Evolutionary conservation across 2,888 invertebrate species (phyloP), one percentile per base, ranked within the genome.

Genomic region (Rosalia funebris): DNA sequence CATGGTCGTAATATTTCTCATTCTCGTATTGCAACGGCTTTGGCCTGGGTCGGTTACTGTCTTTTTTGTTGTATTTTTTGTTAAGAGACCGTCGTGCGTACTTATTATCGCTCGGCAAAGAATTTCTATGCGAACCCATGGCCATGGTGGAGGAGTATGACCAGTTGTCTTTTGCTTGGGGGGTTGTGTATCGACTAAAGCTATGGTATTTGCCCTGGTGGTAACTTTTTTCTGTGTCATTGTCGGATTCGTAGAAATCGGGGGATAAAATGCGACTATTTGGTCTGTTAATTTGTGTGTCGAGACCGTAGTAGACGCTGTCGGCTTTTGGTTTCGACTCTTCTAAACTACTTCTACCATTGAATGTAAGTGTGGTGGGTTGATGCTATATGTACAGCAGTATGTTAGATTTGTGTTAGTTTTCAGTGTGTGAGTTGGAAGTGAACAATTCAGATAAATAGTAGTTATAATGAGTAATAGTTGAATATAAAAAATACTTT

Each of bases 1-100:
- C 83, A 69, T 87, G 86, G 73, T 88, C 85, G 70, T 87, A 83
- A 77, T 87, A 88, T 60, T 85, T 84, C 75, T 87, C 86, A 71
- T 86, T 81, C 55, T 85, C 86, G 69, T 84, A 83, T 72, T 86
- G 87, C 61, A 87, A 74, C 9, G 87, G 86, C 73, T 84, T 86
- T 31, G 87, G 87, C 75, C 87, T 82, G 7, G 82, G 78, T 63
- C 53, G 31, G 31, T 0, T 42, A 17, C 80, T 83, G 25, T 66
- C 83, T 54, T 71, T 69, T 60, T 75, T 74, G 57, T 64, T 66
- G 58, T 66, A 71, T 67, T 70, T 74, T 57, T 68, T 70, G 48
- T 68, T 72, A 57, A 68, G 70, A 45, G 73, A 72, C 56, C 73
- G 66, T 36, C 71, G 70, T 52, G 65, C 69, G 60, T 69, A 70